These are phyloP conservation scores for Pseudochromis fuscus DNA, from an alignment of 2,797 vertebrate genomes.

Conservation along the genomic window DNA sequence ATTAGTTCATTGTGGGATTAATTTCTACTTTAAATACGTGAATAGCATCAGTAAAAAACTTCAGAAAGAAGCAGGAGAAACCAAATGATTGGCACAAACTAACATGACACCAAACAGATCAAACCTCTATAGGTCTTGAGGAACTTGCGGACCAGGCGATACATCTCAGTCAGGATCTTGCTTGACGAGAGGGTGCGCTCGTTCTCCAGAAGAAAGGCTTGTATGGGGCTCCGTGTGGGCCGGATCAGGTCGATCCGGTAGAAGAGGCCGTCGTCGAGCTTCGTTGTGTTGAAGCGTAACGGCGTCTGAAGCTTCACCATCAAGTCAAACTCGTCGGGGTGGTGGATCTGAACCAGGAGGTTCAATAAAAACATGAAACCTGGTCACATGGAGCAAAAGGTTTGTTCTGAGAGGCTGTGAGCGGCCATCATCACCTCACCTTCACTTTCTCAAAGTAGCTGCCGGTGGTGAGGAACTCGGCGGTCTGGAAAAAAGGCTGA, in stretches of 20 bases:
- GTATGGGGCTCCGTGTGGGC: constrained; percentile 51
- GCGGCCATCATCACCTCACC: constrained; percentile 46
- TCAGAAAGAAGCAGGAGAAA: no score
- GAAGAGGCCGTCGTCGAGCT: constrained; percentile 65
- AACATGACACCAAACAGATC: neutral
- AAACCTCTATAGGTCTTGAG: constrained; percentile 73
- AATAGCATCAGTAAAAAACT: no score
- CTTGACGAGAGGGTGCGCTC: constrained; percentile 50
- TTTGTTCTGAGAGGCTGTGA: neutral
- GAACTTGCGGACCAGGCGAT: constrained; percentile 68
- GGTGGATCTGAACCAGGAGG: constrained; percentile 55
- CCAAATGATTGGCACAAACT: neutral
- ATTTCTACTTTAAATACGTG: no score
- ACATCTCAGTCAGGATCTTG: constrained; percentile 65
- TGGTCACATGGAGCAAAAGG: no score
- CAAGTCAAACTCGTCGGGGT: constrained; percentile 77
- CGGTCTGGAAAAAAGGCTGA: constrained; percentile 72
- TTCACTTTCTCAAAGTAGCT: constrained; percentile 84
- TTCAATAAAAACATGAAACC: neutral
- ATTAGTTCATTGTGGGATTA: no score
- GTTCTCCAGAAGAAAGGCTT: constrained; percentile 71
- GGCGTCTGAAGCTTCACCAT: constrained; percentile 66
- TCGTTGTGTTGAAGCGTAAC: constrained; percentile 15
- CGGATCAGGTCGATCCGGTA: constrained; percentile 59
- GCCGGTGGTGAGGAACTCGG: constrained; percentile 74